phyloP scores from a whole-genome alignment of 2,113 vertebrate species.

The Alosa alosa region DNA sequence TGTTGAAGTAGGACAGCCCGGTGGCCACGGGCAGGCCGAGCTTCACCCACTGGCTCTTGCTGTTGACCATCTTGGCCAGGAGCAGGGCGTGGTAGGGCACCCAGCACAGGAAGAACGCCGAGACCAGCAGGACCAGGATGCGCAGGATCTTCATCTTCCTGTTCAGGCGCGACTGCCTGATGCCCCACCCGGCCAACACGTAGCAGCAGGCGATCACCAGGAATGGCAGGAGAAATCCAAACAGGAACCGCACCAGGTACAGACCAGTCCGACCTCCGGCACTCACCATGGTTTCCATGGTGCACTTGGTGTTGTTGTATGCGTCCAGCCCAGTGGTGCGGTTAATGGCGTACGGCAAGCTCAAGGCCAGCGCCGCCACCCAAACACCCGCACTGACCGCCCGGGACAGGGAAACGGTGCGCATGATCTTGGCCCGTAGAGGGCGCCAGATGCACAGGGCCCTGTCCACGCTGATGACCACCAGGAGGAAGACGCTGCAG shows the following conservation, averaged over 20 bases:
- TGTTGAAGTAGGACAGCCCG: background rate
- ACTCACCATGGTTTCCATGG: background rate
- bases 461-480: background rate
- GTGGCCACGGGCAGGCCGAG: background rate
- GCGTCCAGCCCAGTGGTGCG: background rate
- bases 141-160: background rate
- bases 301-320: background rate
- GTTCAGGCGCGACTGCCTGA: background rate
- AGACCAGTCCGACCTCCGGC: background rate
- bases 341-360: background rate
- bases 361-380: background rate
- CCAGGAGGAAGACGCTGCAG: background rate
- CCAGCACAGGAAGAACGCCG: background rate
- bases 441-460: background rate
- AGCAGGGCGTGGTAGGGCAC: background rate
- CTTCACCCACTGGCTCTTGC: background rate
- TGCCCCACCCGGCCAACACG: background rate
- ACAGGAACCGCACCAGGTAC: background rate
- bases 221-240: background rate
- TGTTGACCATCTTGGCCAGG: background rate
- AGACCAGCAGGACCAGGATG: background rate
- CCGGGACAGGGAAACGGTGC: background rate
- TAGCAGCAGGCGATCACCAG: slow-evolving; percentile 4
- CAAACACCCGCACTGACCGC: background rate
- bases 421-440: background rate